Conservation (phyloP, 2,888 invertebrate genomes). For the Belgica antarctica region DNA sequence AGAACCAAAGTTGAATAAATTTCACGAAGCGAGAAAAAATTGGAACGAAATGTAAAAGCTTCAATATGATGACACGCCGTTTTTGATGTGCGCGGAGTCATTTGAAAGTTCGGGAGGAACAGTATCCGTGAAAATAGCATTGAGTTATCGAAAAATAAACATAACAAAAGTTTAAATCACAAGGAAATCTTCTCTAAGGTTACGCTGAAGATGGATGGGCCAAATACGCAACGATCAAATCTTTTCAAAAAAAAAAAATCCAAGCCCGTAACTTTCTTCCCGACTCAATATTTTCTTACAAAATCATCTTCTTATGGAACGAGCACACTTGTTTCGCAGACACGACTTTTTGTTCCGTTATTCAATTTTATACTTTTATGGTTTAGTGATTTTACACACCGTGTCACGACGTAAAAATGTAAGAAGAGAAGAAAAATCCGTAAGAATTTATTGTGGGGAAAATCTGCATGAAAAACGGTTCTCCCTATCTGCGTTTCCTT, state of each 20-base stretch:
- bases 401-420: background rate
- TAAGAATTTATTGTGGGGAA: constrained; percentile 33
- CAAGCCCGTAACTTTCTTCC: constrained; percentile 9
- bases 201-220: no score
- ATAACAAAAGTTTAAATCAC: no score
- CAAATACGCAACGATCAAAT: no score
- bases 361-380: constrained; percentile 39
- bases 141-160: no score
- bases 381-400: constrained; percentile 34
- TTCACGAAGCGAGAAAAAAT: background rate
- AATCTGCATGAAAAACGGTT: constrained; percentile 27
- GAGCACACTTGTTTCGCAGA: background rate
- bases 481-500: constrained; percentile 38
- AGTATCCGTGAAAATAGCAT: no score
- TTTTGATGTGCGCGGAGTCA: constrained; percentile 13
- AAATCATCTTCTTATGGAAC: background rate
- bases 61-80: constrained; percentile 35
- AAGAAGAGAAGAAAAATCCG: background rate
- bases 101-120: no score
- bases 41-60: background rate
- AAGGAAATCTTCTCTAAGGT: no score
- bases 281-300: background rate
- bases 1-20: constrained; percentile 10
- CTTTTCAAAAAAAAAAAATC: background rate
- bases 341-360: background rate